Evolutionary conservation across 2,888 invertebrate species (phyloP).

Genomic region (Apamea crenata): DNA sequence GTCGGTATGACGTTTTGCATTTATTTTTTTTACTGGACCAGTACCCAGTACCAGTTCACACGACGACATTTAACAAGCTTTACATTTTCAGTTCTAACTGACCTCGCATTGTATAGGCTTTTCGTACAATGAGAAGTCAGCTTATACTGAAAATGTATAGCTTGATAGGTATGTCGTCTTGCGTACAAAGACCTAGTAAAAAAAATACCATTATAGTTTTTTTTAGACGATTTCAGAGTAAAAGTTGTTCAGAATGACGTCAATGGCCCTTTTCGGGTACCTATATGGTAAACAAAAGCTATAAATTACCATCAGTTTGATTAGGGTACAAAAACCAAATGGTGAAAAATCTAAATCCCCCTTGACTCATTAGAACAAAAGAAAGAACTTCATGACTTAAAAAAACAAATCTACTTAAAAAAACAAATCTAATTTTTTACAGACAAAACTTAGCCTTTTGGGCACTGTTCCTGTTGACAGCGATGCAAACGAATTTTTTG

Average conservation of each 20-base stretch:
- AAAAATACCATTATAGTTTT: background rate
- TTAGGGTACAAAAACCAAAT: background rate
- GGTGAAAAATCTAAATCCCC: background rate
- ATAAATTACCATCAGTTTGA: background rate
- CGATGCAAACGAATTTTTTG: no score
- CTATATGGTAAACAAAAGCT: background rate
- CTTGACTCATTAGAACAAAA: background rate
- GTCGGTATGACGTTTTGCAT: conserved; percentile 86
- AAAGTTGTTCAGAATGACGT: background rate
- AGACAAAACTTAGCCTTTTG: background rate
- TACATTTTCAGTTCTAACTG: background rate
- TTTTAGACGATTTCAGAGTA: background rate
- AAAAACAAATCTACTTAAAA: background rate
- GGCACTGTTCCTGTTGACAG: no score
- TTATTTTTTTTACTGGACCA: background rate
- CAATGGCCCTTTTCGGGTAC: background rate
- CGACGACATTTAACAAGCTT: no score
- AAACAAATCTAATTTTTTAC: background rate
- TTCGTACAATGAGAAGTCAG: background rate
- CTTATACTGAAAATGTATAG: background rate
- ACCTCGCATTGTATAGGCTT: background rate
- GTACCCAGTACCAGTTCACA: background rate
- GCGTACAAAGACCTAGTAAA: background rate
- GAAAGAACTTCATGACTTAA: background rate
- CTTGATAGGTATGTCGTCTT: background rate